Percentiles rank a stretch among this genome's conserved stretches.
phyloP scores from a whole-genome alignment of 2,888 invertebrate genomes.

The Thecophora atra region DNA sequence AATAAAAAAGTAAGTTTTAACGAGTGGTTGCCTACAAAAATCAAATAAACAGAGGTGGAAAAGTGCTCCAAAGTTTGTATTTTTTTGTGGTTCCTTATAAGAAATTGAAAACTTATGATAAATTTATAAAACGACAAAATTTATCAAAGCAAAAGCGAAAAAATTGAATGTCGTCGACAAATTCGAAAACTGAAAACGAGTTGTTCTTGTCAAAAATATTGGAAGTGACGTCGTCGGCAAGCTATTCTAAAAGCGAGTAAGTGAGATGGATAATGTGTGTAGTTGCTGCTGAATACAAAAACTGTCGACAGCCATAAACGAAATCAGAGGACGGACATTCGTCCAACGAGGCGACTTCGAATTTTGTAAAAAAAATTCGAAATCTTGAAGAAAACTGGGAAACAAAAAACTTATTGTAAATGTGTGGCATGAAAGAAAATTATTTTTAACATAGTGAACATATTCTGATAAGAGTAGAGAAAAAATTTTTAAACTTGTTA shows the following conservation, averaged over 20 bases:
- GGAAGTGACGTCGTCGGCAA: slow-evolving; percentile 8
- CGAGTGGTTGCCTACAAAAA: neutral
- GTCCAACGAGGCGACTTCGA: slow-evolving; percentile 46
- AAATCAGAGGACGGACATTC: slow-evolving; percentile 40
- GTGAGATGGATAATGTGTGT: slow-evolving; percentile 20
- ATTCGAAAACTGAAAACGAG: slow-evolving; percentile 40
- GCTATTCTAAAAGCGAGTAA: slow-evolving; percentile 24
- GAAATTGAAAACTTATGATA: slow-evolving; percentile 28
- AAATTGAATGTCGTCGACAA: slow-evolving; percentile 35
- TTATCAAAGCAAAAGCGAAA: slow-evolving; percentile 12
- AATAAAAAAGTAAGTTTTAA: slow-evolving; percentile 44
- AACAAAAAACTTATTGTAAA: slow-evolving; percentile 29
- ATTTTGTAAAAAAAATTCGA: slow-evolving; percentile 35
- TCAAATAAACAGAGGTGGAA: slow-evolving; percentile 15
- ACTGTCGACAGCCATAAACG: slow-evolving; percentile 20
- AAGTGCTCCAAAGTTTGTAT: slow-evolving; percentile 31
- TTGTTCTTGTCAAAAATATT: slow-evolving; percentile 25
- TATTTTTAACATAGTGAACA: neutral
- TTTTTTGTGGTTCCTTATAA: slow-evolving; percentile 30
- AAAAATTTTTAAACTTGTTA: neutral
- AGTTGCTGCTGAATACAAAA: slow-evolving; percentile 29
- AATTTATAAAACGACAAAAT: slow-evolving; percentile 14
- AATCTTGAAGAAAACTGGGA: slow-evolving; percentile 28
- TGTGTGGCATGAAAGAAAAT: slow-evolving; percentile 22
- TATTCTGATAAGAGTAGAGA: slow-evolving; percentile 10